Conservation (phyloP, 2,888 invertebrate species). For the Blomia tropicalis region DNA sequence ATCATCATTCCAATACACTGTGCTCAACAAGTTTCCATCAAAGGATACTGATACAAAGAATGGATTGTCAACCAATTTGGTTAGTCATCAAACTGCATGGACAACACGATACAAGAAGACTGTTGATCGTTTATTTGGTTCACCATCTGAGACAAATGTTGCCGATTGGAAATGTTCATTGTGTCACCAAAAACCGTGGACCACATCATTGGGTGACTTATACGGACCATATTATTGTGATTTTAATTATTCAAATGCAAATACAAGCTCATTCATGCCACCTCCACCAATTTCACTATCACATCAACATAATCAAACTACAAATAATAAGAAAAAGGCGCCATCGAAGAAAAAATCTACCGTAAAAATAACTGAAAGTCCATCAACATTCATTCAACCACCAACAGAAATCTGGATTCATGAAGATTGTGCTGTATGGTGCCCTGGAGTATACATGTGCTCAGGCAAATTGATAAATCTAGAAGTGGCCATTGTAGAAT, state of each 20-base stretch:
- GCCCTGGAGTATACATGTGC: not conserved
- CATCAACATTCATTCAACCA: not conserved
- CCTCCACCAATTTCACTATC: not conserved
- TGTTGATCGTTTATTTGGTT: not conserved
- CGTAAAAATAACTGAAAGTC: not conserved
- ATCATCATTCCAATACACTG: not conserved
- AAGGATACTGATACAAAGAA: not conserved
- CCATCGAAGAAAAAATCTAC: not conserved
- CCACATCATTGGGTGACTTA: not conserved
- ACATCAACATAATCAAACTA: not conserved
- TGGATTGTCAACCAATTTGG: not conserved
- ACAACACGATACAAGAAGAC: not conserved
- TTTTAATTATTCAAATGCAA: too few relatives aligned
- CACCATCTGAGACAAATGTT: not conserved
- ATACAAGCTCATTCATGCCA: too few relatives aligned
- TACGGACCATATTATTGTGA: conserved; percentile 1
- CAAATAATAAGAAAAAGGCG: not conserved
- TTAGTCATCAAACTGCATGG: not conserved
- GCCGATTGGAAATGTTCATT: not conserved
- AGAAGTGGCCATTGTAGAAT: not conserved
- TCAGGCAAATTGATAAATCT: not conserved
- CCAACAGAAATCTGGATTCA: not conserved
- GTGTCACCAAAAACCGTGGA: not conserved
- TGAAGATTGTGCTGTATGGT: conserved; percentile 2
- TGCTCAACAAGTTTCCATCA: not conserved